Percentiles rank a stretch among this genome's conserved stretches.
These are phyloP conservation scores for Chymomyza amoena DNA, from an alignment of 2,888 invertebrate genomes.

Conservation along the genomic window DNA sequence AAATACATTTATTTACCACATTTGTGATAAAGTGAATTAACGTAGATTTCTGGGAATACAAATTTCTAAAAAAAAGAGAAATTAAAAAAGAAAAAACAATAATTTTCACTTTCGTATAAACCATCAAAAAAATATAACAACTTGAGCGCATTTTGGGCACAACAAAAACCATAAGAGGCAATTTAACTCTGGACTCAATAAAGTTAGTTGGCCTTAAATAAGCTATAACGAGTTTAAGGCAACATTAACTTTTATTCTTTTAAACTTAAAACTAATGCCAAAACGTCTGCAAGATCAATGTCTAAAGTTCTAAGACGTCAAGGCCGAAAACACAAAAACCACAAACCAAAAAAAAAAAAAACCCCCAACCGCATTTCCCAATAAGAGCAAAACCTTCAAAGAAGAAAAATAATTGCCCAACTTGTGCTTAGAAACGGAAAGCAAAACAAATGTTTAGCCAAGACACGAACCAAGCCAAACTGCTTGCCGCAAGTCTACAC, in stretches of 20 bases:
- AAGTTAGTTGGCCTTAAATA: too few species aligned
- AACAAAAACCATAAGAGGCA: too few species aligned
- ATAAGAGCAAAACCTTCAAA: constrained; percentile 35
- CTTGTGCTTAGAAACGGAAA: not conserved
- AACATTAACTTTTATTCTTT: not conserved
- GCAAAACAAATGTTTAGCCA: constrained; percentile 21
- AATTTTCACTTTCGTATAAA: too few species aligned
- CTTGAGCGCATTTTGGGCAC: too few species aligned
- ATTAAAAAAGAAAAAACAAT: too few species aligned
- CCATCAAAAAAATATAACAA: too few species aligned
- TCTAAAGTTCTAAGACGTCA: constrained; percentile 21
- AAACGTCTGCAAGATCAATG: constrained; percentile 45
- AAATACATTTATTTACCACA: too few species aligned
- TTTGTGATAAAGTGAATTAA: too few species aligned
- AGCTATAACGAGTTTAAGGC: not conserved
- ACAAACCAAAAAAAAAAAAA: not conserved
- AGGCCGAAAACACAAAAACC: constrained; percentile 17
- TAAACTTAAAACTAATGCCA: not conserved
- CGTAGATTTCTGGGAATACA: too few species aligned
- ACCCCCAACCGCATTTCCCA: not conserved
- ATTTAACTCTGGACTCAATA: too few species aligned
- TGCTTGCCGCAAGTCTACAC: not conserved
- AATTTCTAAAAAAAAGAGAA: too few species aligned
- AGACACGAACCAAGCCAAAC: constrained; percentile 13
- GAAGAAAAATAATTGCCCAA: not conserved